A percentile compares a stretch with the other conserved stretches of the same genome.
These are phyloP conservation scores for Myotis davidii DNA, from an alignment of 2,113 vertebrate species.

Conservation along the genomic window DNA sequence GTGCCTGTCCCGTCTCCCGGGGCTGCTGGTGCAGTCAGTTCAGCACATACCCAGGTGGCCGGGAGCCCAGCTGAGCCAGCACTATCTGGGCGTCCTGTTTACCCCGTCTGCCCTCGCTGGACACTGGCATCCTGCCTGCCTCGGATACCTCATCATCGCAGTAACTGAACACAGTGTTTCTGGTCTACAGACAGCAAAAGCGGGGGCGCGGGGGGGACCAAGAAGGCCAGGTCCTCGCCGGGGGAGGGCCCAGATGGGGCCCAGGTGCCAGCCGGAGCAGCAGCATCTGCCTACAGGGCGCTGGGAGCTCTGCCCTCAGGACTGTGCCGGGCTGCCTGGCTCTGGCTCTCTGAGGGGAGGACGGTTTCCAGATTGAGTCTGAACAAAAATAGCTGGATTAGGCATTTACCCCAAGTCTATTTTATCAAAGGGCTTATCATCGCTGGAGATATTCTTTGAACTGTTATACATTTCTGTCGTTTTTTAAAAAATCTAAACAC, in stretches of 20 bases:
- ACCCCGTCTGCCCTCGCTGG: not conserved
- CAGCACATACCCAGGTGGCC: slow-evolving; percentile 28
- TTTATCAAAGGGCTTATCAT: slow-evolving; percentile 33
- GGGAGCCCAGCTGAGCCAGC: slow-evolving; percentile 50
- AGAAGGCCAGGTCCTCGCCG: not conserved
- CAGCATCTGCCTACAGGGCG: fast-evolving
- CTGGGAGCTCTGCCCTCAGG: fast-evolving
- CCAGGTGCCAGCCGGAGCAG: not conserved
- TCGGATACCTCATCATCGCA: not conserved
- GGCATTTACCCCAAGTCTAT: not conserved
- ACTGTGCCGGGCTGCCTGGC: not conserved
- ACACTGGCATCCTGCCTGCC: not conserved
- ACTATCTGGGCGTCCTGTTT: not conserved
- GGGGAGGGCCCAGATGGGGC: not conserved
- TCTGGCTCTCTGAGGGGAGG: not conserved
- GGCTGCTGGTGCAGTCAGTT: not conserved
- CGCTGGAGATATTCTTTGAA: slow-evolving; percentile 17
- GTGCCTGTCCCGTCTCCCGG: slow-evolving; percentile 1
- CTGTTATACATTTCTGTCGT: not conserved
- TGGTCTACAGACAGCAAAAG: not conserved
- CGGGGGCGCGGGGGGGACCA: too few species aligned
- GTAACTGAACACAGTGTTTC: not conserved
- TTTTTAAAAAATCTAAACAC: not conserved
- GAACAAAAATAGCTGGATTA: not conserved
- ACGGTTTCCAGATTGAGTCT: not conserved